Percentiles rank a stretch among this genome's conserved stretches.
These are phyloP conservation scores for Mirounga angustirostris DNA, from an alignment of 2,113 vertebrate species.

Conservation along the genomic window DNA sequence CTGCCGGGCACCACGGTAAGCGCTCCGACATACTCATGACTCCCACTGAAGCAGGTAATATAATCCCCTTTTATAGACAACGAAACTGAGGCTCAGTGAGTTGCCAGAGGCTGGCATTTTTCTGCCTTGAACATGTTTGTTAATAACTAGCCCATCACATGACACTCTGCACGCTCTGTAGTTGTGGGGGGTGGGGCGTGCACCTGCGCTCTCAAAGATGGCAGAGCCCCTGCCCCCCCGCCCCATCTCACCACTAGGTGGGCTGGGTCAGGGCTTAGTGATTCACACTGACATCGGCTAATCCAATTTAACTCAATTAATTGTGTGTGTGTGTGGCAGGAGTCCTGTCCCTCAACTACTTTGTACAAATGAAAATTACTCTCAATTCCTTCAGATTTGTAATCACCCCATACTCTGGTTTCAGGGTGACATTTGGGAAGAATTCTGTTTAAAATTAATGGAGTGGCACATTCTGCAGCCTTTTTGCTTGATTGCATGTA, in stretches of 20 bases:
- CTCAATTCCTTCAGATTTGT: slow-evolving; percentile 81
- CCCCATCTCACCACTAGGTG: neutral
- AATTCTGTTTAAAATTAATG: slow-evolving; percentile 81
- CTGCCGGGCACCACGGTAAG: neutral
- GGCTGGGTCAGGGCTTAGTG: slow-evolving; percentile 10
- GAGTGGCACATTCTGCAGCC: slow-evolving; percentile 73
- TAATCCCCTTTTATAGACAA: neutral
- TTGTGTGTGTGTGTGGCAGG: slow-evolving; percentile 63
- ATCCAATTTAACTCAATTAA: slow-evolving; percentile 76
- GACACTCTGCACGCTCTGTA: neutral
- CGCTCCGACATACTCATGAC: neutral
- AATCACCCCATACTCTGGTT: slow-evolving; percentile 73
- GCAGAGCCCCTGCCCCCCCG: neutral
- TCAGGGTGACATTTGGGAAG: slow-evolving; percentile 77
- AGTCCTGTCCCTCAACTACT: slow-evolving; percentile 74
- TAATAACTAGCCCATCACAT: neutral
- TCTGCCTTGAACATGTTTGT: neutral
- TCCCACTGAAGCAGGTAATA: neutral
- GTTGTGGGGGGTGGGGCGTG: neutral
- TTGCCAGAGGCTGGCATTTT: neutral
- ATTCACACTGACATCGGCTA: slow-evolving; percentile 69
- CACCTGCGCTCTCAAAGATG: neutral
- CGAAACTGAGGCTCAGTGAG: slow-evolving; percentile 28
- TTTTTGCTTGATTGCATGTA: slow-evolving; percentile 81
- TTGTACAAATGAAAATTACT: slow-evolving; percentile 83